Conservation (phyloP, 2,888 invertebrate genomes). For the Macaria notata region DNA sequence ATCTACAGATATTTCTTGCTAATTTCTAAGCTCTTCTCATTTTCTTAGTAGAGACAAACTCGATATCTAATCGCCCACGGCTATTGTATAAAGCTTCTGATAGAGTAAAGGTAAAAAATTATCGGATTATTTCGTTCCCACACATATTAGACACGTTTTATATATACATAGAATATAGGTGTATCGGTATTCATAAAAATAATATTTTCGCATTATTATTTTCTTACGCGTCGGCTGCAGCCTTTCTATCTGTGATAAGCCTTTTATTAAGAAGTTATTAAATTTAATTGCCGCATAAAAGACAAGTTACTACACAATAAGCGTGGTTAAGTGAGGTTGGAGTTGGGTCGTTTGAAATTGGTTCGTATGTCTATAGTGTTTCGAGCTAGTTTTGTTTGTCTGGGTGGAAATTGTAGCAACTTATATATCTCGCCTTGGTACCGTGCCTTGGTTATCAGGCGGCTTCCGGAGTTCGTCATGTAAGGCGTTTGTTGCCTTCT, state of each 20-base stretch:
- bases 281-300: slow-evolving; percentile 40
- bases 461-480: slow-evolving; percentile 38
- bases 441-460: slow-evolving; percentile 22
- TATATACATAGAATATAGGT: too few relatives aligned
- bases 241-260: slow-evolving; percentile 20
- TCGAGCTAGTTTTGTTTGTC: slow-evolving; percentile 9
- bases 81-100: too few relatives aligned
- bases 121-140: too few relatives aligned
- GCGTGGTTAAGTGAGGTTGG: slow-evolving; percentile 22
- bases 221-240: slow-evolving; percentile 6
- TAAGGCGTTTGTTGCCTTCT: slow-evolving; percentile 33
- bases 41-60: too few relatives aligned
- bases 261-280: slow-evolving; percentile 40
- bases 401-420: slow-evolving; percentile 1
- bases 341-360: slow-evolving; percentile 11
- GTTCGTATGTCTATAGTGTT: slow-evolving; percentile 6
- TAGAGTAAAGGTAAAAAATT: too few relatives aligned
- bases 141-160: too few relatives aligned
- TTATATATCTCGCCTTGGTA: slow-evolving; percentile 17
- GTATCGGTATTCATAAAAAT: slow-evolving; percentile 4
- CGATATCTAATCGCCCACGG: too few relatives aligned
- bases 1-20: too few relatives aligned
- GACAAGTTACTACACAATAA: slow-evolving; percentile 35
- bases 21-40: too few relatives aligned
- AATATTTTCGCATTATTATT: slow-evolving; percentile 17